phyloP scores from a whole-genome alignment of 2,888 invertebrate species.

The Protodeltote pygarga region DNA sequence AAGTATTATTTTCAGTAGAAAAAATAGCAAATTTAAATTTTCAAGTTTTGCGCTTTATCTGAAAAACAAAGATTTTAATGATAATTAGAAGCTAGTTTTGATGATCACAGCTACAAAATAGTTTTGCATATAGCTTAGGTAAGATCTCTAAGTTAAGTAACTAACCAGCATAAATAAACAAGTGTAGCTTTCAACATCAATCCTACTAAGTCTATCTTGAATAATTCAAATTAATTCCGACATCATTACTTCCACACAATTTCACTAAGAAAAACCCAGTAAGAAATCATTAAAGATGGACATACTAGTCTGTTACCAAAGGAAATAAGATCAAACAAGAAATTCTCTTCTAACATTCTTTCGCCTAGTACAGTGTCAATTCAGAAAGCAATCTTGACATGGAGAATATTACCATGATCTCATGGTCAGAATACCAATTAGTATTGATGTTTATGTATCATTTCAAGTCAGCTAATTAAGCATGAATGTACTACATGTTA shows the following conservation, averaged over 20 bases:
- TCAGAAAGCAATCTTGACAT: slow-evolving; percentile 28
- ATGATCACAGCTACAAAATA: too few species aligned
- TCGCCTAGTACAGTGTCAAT: slow-evolving; percentile 25
- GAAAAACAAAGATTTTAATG: too few species aligned
- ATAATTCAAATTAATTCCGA: neutral
- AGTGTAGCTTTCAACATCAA: neutral
- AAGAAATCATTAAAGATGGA: neutral
- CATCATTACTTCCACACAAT: neutral
- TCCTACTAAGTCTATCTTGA: neutral
- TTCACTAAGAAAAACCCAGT: neutral
- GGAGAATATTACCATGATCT: slow-evolving; percentile 37
- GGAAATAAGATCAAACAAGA: slow-evolving; percentile 30
- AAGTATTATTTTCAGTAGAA: too few species aligned
- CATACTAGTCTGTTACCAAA: slow-evolving; percentile 3
- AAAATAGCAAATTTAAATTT: too few species aligned
- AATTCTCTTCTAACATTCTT: slow-evolving; percentile 23
- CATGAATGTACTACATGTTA: slow-evolving; percentile 41
- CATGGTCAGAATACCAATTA: slow-evolving; percentile 46
- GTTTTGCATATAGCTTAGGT: too few species aligned
- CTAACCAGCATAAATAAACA: neutral
- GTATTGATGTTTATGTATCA: slow-evolving; percentile 51
- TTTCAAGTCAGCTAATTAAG: slow-evolving; percentile 47
- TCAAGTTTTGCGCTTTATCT: too few species aligned
- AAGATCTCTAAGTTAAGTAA: too few species aligned
- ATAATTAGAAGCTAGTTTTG: too few species aligned